Evolutionary conservation across 2,797 vertebrate genomes (phyloP).

Genomic region (Mormyrus proboscirostris): DNA sequence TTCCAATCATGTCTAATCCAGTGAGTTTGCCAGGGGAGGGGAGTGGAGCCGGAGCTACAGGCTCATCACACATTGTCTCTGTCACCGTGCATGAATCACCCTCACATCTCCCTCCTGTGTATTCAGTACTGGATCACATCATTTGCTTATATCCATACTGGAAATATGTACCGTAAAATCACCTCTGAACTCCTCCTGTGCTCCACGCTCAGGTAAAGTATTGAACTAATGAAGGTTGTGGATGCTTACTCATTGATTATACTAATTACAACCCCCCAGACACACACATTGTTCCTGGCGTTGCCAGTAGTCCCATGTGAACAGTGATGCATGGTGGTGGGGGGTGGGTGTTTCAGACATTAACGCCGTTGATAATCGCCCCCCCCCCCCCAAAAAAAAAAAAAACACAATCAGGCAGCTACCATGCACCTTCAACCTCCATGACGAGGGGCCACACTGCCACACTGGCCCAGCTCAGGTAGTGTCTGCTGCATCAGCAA

Average conservation of each 20-base stretch:
- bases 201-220: neutral
- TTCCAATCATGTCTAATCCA: neutral
- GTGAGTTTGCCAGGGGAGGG: neutral
- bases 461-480: neutral
- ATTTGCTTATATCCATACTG: neutral
- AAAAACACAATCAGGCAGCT: neutral
- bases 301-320: neutral
- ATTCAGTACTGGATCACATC: neutral
- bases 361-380: neutral
- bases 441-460: neutral
- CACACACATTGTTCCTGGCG: neutral
- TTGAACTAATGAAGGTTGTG: neutral
- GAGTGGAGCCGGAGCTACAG: neutral
- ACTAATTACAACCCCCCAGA: neutral
- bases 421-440: neutral
- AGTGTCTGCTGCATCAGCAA: neutral
- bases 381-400: neutral
- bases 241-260: neutral
- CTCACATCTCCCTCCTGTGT: neutral
- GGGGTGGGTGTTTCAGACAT: neutral
- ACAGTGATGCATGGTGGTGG: neutral
- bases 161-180: neutral
- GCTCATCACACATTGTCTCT: neutral
- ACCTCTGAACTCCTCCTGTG: neutral
- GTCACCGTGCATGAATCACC: neutral